Evolutionary conservation across 2,113 vertebrate species (phyloP), one percentile per base, ranked within the genome.

Genomic region (Caranx melampygus): DNA sequence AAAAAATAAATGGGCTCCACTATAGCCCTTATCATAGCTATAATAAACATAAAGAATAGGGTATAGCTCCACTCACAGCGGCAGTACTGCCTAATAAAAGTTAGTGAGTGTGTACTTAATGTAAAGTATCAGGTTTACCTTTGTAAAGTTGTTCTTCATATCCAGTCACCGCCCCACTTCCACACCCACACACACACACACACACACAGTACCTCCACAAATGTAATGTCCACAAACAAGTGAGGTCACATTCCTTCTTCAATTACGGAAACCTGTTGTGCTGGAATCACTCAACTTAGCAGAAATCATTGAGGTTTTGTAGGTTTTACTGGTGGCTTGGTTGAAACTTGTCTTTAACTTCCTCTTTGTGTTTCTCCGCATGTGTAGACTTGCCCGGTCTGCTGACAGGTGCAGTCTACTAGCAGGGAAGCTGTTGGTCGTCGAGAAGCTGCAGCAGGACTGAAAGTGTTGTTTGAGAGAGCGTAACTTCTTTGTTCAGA

Each of bases 171-270:
- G 9, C 13, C 71, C 6, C 18, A 47, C 44, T n/a, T 33, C 13
- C 55, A 6, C 16, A 14, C 18, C 15, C 69, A 63, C 59, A 61
- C 5, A 20, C 51, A 34, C 3, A 7, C 75, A 6, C 34, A 13
- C 47, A 0, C 68, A 31, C 14, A 18, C 7, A 0, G 44, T 14
- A 4, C 16, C 49, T 51, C 0, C 1, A 26, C 52, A 10, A 31
- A 70, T 84, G 77, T 66, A 37, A 78, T 44, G 81, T 75, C 31
- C 70, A 59, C 72, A 73, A 73, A 90, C 92, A n/a, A 4, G 91
- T 81, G 63, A 68, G 72, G 21, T 83, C 55, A 78, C 88, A 93
- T 93, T 92, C 88, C 76, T 88, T 72, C 67, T 61, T 73, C 13
- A 0, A 42, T 57, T 78, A 55, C 70, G 66, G 83, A 82, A 85